Percentiles rank a stretch among this genome's conserved stretches.
phyloP scores from a whole-genome alignment of 2,888 invertebrate genomes.

The Drosophila anomelani region DNA sequence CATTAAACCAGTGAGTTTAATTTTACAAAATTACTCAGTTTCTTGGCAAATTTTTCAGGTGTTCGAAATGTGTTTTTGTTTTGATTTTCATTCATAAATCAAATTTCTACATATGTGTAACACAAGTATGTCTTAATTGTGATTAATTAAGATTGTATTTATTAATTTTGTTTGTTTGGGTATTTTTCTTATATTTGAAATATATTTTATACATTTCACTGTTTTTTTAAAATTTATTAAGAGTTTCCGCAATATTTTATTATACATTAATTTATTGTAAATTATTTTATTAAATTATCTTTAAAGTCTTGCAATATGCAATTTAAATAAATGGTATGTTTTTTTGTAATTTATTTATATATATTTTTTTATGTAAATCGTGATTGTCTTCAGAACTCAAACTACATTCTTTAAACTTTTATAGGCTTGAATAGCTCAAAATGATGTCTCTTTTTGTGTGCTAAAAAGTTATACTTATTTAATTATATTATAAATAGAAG shows the following conservation, averaged over 20 bases:
- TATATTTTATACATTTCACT: neutral
- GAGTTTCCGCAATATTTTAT: neutral
- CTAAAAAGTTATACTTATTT: neutral
- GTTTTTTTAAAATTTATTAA: neutral
- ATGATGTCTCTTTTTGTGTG: too few species aligned
- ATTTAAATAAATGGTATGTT: too few species aligned
- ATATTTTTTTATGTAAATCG: too few species aligned
- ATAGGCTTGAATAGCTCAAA: neutral
- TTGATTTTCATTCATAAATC: neutral
- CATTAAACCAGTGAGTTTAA: conserved; percentile 9
- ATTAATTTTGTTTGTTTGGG: neutral
- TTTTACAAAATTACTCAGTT: neutral
- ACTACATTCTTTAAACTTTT: too few species aligned
- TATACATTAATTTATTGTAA: too few species aligned
- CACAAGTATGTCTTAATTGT: neutral
- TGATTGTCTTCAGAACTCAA: neutral
- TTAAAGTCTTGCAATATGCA: neutral
- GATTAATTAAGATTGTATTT: neutral
- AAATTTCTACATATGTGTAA: neutral
- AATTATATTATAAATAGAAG: neutral
- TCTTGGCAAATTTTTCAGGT: neutral
- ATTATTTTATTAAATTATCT: neutral
- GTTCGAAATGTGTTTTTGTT: conserved; percentile 1
- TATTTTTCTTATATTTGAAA: neutral
- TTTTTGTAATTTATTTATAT: neutral